Percentiles rank a stretch among this genome's conserved stretches.
Evolutionary conservation across 2,113 vertebrate species (phyloP).

Genomic region (Mohoua ochrocephala): DNA sequence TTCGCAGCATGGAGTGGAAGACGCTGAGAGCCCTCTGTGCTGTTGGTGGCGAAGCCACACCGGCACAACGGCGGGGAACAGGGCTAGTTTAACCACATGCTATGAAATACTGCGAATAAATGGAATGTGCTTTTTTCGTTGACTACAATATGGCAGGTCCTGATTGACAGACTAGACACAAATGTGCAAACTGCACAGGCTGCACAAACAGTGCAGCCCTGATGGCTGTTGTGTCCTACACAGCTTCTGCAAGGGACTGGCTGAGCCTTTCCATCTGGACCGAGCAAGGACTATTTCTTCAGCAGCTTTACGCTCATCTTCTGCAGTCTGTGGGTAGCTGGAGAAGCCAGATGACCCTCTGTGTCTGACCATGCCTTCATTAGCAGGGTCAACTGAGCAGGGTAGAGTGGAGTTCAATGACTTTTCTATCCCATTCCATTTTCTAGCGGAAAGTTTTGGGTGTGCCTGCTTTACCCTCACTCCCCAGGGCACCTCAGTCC

Average conservation of each 20-base stretch:
- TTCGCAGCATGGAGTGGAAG: not conserved
- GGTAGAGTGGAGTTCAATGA: not conserved
- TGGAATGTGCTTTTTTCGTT: not conserved
- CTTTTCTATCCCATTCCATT: not conserved
- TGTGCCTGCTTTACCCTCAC: not conserved
- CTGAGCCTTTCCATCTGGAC: not conserved
- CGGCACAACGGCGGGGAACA: not conserved
- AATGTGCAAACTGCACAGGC: not conserved
- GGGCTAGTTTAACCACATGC: not conserved
- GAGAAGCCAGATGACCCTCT: not conserved
- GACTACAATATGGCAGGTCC: not conserved
- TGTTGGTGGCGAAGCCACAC: not conserved
- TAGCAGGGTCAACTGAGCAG: not conserved
- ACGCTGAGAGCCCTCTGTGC: not conserved
- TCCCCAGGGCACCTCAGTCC: not conserved
- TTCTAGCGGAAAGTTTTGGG: not conserved
- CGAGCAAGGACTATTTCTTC: not conserved
- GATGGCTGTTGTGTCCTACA: not conserved
- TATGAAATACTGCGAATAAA: not conserved
- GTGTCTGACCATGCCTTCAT: not conserved
- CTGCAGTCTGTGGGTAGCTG: not conserved
- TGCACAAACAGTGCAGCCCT: not conserved
- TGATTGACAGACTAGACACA: constrained; percentile 9
- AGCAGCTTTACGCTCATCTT: not conserved
- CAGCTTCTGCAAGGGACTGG: not conserved